Evolutionary conservation across 2,797 vertebrate species (phyloP).

Genomic region (Falco cherrug): DNA sequence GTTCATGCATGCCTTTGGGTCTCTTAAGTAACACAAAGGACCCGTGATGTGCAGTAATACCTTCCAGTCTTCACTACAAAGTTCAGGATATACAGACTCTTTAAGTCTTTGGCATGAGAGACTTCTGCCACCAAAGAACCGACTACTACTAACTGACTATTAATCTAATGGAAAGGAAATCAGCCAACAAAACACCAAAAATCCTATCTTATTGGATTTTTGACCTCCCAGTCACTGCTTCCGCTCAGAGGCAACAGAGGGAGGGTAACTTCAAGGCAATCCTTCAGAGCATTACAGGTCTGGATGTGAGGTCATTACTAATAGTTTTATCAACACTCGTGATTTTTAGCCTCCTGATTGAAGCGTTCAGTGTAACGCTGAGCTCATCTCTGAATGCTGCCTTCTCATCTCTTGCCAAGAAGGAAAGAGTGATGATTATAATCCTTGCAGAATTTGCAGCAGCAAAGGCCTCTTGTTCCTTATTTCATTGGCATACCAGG

Average conservation of each 20-base stretch:
- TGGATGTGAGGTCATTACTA: neutral
- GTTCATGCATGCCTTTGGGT: neutral
- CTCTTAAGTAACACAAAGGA: neutral
- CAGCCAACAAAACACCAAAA: neutral
- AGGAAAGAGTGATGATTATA: neutral
- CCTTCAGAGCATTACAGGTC: neutral
- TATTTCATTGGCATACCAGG: neutral
- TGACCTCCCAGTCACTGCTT: neutral
- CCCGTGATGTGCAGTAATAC: accelerated
- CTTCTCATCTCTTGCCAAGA: conserved; percentile 24
- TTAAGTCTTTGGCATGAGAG: neutral
- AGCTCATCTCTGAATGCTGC: neutral
- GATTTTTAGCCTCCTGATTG: neutral
- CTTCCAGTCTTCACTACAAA: neutral
- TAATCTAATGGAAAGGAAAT: neutral
- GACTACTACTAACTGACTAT: neutral
- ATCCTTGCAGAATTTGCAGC: neutral
- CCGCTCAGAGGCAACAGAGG: neutral
- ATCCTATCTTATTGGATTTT: neutral
- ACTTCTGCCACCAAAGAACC: neutral
- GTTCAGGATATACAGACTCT: neutral
- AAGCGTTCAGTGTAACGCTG: neutral
- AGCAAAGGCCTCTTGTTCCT: neutral
- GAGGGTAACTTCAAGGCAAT: neutral
- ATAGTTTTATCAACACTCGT: neutral